Conservation (phyloP, 2,797 vertebrate genomes). For the Fratercula arctica region DNA sequence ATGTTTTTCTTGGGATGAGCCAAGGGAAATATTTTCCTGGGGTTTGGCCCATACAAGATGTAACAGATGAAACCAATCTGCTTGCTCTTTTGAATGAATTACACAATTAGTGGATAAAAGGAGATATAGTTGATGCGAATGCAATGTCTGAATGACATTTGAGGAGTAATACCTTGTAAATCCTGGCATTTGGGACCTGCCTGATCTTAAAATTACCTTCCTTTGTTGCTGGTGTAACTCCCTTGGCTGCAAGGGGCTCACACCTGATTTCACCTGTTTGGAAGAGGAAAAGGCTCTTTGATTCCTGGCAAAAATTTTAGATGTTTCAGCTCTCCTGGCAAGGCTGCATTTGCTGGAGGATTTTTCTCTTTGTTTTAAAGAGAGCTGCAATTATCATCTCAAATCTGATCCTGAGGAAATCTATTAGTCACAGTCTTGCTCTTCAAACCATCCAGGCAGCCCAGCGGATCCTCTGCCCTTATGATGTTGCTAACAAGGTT, state of each 20-base stretch:
- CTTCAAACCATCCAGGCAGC: neutral
- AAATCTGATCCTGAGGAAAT: constrained; percentile 23
- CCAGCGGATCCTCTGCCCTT: neutral
- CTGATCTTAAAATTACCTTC: neutral
- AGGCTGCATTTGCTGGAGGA: neutral
- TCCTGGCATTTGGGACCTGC: neutral
- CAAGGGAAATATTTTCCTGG: constrained; percentile 56
- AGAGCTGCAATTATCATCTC: constrained; percentile 7
- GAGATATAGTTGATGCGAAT: neutral
- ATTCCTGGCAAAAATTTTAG: neutral
- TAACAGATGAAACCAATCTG: constrained; percentile 55
- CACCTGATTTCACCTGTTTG: neutral
- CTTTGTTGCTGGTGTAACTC: neutral
- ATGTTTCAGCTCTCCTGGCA: neutral
- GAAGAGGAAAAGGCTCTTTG: neutral
- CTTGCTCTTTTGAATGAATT: constrained; percentile 44
- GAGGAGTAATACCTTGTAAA: neutral
- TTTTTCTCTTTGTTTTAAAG: neutral
- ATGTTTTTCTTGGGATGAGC: constrained; percentile 50
- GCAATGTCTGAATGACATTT: neutral
- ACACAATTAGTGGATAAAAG: neutral
- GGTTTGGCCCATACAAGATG: constrained; percentile 35
- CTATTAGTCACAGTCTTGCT: constrained; percentile 1
- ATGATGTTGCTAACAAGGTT: neutral
- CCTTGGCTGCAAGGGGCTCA: neutral